phyloP scores from a whole-genome alignment of 2,888 invertebrate species.

The Dasysyrphus albostriatus region DNA sequence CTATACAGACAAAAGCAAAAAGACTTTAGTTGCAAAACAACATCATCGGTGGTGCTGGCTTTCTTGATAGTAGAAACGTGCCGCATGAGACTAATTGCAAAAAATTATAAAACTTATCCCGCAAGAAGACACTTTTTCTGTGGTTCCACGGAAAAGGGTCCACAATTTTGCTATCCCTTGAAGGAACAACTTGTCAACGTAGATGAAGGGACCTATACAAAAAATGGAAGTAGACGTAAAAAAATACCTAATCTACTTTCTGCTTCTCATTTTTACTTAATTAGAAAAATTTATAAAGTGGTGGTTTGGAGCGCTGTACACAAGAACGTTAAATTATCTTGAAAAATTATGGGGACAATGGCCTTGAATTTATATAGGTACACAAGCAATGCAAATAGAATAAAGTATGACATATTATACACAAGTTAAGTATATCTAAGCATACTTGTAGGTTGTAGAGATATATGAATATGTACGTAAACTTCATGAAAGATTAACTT shows the following conservation, averaged over 20 bases:
- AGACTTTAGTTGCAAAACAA: constrained; percentile 29
- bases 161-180: constrained; percentile 32
- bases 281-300: constrained; percentile 63
- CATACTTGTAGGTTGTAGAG: too few species aligned
- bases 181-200: constrained; percentile 13
- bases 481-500: background rate
- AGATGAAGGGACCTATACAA: background rate
- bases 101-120: constrained; percentile 72
- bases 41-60: constrained; percentile 44
- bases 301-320: constrained; percentile 21
- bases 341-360: constrained; percentile 7
- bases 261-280: constrained; percentile 43
- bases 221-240: background rate
- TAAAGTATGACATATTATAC: background rate
- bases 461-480: background rate
- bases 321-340: constrained; percentile 33
- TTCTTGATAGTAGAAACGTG: constrained; percentile 65
- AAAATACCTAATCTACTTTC: background rate
- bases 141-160: constrained; percentile 11
- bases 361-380: background rate
- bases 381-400: background rate
- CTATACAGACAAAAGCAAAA: background rate
- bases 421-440: too few species aligned
- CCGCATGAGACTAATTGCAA: constrained; percentile 73
- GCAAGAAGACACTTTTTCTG: constrained; percentile 25